A percentile compares a stretch with the other conserved stretches of the same genome.
phyloP scores from a whole-genome alignment of 1,140 invertebrate species.

The Drosophila yakuba region DNA sequence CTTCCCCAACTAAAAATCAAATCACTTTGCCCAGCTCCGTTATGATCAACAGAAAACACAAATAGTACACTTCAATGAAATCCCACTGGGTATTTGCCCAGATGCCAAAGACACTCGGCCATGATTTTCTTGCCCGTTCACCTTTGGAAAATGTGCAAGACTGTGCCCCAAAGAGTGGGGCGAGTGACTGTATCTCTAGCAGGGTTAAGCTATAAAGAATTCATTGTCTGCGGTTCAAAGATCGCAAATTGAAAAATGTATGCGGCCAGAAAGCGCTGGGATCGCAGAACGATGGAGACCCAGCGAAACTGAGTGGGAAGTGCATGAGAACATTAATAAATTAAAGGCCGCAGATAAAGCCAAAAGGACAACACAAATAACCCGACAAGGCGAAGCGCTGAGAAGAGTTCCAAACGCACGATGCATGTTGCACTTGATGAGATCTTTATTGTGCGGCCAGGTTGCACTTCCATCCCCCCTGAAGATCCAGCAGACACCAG shows the following conservation, averaged over 20 bases:
- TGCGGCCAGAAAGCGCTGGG: slow-evolving; percentile 31
- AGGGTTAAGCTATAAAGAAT: slow-evolving; percentile 82
- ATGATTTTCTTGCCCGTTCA: slow-evolving; percentile 18
- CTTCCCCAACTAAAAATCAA: background rate
- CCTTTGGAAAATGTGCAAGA: slow-evolving; percentile 13
- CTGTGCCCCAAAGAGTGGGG: slow-evolving; percentile 2
- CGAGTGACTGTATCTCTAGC: slow-evolving; percentile 26
- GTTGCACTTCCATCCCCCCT: background rate
- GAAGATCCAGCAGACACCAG: background rate
- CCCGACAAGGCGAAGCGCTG: slow-evolving; percentile 15
- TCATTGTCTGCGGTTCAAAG: slow-evolving; percentile 78
- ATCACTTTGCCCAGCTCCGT: slow-evolving; percentile 30
- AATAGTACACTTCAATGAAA: slow-evolving; percentile 35
- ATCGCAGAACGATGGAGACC: background rate
- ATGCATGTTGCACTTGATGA: slow-evolving; percentile 78
- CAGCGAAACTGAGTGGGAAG: slow-evolving; percentile 52
- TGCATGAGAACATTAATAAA: slow-evolving; percentile 80
- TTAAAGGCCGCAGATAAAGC: slow-evolving; percentile 78
- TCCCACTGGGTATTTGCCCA: slow-evolving; percentile 38
- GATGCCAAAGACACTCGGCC: slow-evolving; percentile 6
- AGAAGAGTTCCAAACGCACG: slow-evolving; percentile 33
- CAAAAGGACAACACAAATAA: slow-evolving; percentile 69
- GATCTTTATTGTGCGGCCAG: slow-evolving; percentile 68
- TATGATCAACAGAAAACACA: slow-evolving; percentile 57
- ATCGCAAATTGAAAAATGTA: slow-evolving; percentile 82